phyloP scores from a whole-genome alignment of 1,140 invertebrate species.

The Coelopa frigida region DNA sequence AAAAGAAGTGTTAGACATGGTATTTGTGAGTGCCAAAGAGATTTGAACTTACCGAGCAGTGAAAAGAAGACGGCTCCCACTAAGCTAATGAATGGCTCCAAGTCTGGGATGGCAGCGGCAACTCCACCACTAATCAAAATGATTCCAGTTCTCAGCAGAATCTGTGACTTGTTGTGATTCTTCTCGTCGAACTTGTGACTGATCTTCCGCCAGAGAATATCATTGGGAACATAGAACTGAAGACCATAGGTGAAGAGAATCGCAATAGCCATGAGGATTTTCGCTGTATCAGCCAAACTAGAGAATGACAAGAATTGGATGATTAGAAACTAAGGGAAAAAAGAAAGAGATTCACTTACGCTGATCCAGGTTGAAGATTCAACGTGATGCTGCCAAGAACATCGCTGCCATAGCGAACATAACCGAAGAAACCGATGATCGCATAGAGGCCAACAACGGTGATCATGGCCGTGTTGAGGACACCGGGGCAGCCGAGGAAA shows the following conservation, averaged over 20 bases:
- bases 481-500: slow-evolving; percentile 74
- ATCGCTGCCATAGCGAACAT: slow-evolving; percentile 63
- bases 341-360: slow-evolving; percentile 47
- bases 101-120: slow-evolving; percentile 66
- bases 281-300: slow-evolving; percentile 65
- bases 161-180: slow-evolving; percentile 58
- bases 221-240: slow-evolving; percentile 76
- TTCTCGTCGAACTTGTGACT: slow-evolving; percentile 46
- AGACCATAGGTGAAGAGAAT: slow-evolving; percentile 84
- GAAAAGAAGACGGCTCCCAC: slow-evolving; percentile 84
- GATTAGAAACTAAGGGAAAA: not conserved
- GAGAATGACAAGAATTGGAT: slow-evolving; percentile 21
- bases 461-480: slow-evolving; percentile 74
- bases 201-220: slow-evolving; percentile 58
- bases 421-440: slow-evolving; percentile 76
- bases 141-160: slow-evolving; percentile 53
- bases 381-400: slow-evolving; percentile 63
- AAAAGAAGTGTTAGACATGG: not conserved
- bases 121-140: slow-evolving; percentile 52
- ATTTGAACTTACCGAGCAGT: slow-evolving; percentile 59
- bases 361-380: slow-evolving; percentile 55
- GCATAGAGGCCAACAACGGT: slow-evolving; percentile 66
- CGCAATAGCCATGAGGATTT: slow-evolving; percentile 75
- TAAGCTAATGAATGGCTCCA: slow-evolving; percentile 82
- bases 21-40: too few species aligned